Percentiles rank a stretch among this genome's conserved stretches.
Conservation (phyloP, 2,797 vertebrate species). For the Peromyscus nudipes region DNA sequence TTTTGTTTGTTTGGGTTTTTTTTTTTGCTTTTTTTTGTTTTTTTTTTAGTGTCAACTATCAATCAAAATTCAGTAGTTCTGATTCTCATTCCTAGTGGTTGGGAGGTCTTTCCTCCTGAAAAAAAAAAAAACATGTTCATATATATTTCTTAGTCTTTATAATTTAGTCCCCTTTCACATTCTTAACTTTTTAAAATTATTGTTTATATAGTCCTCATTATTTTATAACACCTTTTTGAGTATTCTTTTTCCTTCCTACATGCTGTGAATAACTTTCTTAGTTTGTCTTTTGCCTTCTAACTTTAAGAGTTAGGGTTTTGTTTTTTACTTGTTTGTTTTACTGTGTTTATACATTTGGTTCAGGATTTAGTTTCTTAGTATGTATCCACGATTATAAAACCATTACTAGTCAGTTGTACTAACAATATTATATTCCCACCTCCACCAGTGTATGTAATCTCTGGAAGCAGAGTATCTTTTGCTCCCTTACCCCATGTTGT, state of each 20-base stretch:
- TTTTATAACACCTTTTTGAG: conserved; percentile 16
- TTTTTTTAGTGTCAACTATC: neutral
- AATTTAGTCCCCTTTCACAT: neutral
- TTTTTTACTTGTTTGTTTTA: conserved; percentile 12
- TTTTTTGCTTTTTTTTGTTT: neutral
- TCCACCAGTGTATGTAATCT: neutral
- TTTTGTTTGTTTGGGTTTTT: neutral
- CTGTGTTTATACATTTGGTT: neutral
- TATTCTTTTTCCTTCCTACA: neutral
- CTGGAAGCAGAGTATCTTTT: neutral
- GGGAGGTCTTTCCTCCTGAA: neutral
- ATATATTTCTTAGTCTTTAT: neutral
- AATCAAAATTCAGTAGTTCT: neutral
- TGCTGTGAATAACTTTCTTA: neutral
- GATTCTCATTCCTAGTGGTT: neutral
- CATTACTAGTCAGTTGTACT: neutral
- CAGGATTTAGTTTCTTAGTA: neutral
- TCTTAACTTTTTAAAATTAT: neutral
- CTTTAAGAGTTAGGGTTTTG: neutral
- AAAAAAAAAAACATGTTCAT: neutral
- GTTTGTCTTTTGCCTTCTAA: neutral
- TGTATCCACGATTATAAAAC: neutral
- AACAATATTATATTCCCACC: neutral
- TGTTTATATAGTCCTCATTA: neutral
- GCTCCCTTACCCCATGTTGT: too few species aligned